These are phyloP conservation scores for Tinea pellionella DNA, from an alignment of 2,888 invertebrate species.

Conservation along the genomic window DNA sequence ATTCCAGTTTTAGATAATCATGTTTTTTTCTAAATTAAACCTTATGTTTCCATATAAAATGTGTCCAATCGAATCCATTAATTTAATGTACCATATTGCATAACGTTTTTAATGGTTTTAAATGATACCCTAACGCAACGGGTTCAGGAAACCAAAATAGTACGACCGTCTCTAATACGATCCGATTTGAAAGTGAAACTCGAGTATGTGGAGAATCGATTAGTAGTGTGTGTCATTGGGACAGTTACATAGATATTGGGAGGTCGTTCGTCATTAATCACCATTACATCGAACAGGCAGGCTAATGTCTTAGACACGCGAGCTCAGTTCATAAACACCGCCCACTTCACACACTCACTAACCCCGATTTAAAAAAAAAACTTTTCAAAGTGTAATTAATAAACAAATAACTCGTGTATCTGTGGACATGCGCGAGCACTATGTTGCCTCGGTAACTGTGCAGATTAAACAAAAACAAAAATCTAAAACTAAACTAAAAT, in stretches of 20 bases:
- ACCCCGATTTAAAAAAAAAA: constrained; percentile 16
- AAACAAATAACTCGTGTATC: constrained; percentile 16
- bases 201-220: constrained; percentile 51
- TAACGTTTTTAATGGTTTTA: constrained; percentile 21
- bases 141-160: too few species aligned
- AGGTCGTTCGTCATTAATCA: constrained; percentile 45
- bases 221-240: constrained; percentile 16
- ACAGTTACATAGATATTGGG: constrained; percentile 29
- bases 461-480: constrained; percentile 30
- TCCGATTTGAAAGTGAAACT: constrained; percentile 40
- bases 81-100: neutral
- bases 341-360: neutral
- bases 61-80: constrained; percentile 11
- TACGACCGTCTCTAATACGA: constrained; percentile 33
- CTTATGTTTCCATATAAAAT: too few species aligned
- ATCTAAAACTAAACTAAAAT: constrained; percentile 26
- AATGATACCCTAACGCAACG: too few species aligned
- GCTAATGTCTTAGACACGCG: constrained; percentile 27
- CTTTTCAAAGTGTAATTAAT: constrained; percentile 17
- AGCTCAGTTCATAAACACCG: constrained; percentile 26
- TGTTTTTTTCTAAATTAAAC: too few species aligned
- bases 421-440: constrained; percentile 34
- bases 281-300: constrained; percentile 28
- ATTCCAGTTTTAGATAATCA: neutral
- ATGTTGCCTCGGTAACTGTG: constrained; percentile 46